Conservation (phyloP, 92 coral and sea anemone species). For the Epizoanthus stellaris region DNA sequence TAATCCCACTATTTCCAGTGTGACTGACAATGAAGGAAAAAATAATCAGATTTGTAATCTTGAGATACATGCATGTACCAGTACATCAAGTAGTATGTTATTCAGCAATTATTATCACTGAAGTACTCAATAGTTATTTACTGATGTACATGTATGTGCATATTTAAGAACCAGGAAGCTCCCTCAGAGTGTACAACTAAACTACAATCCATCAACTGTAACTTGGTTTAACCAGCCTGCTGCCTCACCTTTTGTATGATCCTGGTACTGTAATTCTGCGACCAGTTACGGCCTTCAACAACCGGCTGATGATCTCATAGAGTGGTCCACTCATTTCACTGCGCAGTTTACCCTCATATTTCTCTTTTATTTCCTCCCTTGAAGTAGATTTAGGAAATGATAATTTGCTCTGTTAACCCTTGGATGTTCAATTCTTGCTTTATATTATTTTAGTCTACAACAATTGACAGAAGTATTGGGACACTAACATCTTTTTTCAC, state of each 20-base stretch:
- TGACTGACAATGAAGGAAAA: slow-evolving; percentile 56
- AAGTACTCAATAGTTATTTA: too few species aligned
- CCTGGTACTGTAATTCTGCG: slow-evolving; percentile 98
- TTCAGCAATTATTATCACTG: too few species aligned
- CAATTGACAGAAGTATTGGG: too few species aligned
- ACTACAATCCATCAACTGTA: too few species aligned
- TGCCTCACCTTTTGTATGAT: slow-evolving; percentile 82
- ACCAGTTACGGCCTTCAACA: slow-evolving; percentile 94
- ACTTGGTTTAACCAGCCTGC: neutral
- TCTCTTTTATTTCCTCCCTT: slow-evolving; percentile 91
- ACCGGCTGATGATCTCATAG: slow-evolving; percentile 91
- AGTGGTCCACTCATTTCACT: slow-evolving; percentile 97
- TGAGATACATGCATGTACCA: neutral
- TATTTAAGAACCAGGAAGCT: too few species aligned
- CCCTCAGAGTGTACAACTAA: too few species aligned
- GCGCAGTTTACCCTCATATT: slow-evolving; percentile 82
- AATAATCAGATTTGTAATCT: neutral
- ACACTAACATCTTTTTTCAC: too few species aligned
- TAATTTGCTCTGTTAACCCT: too few species aligned
- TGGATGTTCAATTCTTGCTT: too few species aligned
- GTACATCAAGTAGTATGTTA: too few species aligned
- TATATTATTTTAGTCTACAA: too few species aligned
- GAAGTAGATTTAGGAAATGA: neutral
- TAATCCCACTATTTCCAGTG: slow-evolving; percentile 80
- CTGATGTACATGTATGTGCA: too few species aligned